Percentiles rank a stretch among this genome's conserved stretches.
phyloP scores from a whole-genome alignment of 2,797 vertebrate genomes.

The Cossypha caffra region DNA sequence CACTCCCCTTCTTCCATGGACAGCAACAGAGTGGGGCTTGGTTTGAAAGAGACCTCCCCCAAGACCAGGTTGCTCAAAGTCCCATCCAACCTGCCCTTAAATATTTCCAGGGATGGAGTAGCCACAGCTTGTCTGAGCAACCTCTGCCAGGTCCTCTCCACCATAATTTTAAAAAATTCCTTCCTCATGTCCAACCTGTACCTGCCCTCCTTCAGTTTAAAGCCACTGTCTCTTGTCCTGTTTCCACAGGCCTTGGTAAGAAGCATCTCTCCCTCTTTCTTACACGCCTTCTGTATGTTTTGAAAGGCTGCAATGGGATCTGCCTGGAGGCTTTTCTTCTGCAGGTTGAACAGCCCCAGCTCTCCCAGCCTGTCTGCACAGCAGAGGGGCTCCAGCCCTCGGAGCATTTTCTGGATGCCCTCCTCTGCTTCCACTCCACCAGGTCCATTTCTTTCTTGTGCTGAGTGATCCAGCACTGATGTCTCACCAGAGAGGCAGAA shows the following conservation, averaged over 20 bases:
- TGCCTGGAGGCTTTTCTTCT: background rate
- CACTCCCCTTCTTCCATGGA: background rate
- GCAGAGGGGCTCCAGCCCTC: background rate
- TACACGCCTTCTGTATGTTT: accelerated
- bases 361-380: background rate
- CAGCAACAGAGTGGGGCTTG: accelerated
- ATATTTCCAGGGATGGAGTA: background rate
- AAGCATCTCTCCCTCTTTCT: background rate
- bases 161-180: background rate
- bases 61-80: accelerated
- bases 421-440: background rate
- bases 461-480: background rate
- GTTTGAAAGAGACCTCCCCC: background rate
- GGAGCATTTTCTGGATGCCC: accelerated
- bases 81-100: background rate
- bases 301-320: background rate
- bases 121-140: background rate
- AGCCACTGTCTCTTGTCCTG: background rate
- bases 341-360: background rate
- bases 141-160: background rate
- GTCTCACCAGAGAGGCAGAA: background rate
- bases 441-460: background rate
- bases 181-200: background rate
- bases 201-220: background rate
- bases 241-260: too few species aligned